These are phyloP conservation scores for Pollachius pollachius DNA, from an alignment of 2,113 vertebrate species.

Conservation along the genomic window DNA sequence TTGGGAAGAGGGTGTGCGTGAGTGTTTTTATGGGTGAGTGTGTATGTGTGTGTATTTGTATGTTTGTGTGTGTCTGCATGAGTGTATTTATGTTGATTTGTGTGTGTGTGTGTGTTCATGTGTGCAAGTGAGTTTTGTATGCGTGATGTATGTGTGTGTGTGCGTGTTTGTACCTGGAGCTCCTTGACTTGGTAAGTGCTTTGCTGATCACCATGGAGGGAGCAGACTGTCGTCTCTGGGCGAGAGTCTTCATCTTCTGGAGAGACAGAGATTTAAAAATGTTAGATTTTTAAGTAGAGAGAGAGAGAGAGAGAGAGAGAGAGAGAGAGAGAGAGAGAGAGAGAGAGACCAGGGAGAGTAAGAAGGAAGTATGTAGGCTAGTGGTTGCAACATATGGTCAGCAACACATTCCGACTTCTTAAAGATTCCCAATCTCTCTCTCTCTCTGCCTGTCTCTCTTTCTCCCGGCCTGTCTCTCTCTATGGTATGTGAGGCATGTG, in stretches of 20 bases:
- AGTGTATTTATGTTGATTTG: neutral
- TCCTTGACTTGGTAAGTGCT: conserved; percentile 85
- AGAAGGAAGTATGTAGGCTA: neutral
- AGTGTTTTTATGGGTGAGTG: neutral
- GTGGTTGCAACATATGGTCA: too few relatives aligned
- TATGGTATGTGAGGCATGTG: conserved; percentile 28
- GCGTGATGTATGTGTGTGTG: neutral
- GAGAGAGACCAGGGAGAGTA: neutral
- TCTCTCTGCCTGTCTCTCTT: neutral
- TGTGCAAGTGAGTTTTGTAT: neutral
- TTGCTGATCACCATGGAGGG: conserved; percentile 91
- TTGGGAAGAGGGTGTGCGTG: neutral
- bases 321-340: neutral
- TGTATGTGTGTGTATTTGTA: conserved; percentile 1
- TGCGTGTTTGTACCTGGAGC: conserved; percentile 77
- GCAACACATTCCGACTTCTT: too few relatives aligned
- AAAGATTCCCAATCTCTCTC: conserved; percentile 6
- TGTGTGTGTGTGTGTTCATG: neutral
- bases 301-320: conserved; percentile 1
- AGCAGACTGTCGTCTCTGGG: conserved; percentile 89
- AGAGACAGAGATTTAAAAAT: neutral
- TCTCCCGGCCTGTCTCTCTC: too few relatives aligned
- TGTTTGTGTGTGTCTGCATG: neutral
- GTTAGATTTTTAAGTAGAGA: neutral
- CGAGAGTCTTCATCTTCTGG: conserved; percentile 91